phyloP scores from a whole-genome alignment of 1,140 invertebrate species.

The Leguminivora glycinivorella region DNA sequence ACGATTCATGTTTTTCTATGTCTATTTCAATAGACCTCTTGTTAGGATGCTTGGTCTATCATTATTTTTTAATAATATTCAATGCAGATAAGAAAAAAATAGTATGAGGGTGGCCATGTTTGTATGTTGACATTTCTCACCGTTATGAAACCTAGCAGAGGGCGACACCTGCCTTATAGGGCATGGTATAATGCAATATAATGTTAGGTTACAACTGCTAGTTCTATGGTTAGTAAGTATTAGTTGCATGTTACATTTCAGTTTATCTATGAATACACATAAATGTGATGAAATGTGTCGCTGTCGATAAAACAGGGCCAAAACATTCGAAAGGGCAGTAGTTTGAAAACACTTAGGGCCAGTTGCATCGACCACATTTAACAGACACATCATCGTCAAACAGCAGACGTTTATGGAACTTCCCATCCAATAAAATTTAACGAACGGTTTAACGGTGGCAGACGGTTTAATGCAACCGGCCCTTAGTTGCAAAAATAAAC shows the following conservation, averaged over 20 bases:
- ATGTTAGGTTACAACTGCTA: background rate
- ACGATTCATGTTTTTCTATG: too few relatives aligned
- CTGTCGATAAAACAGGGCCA: too few relatives aligned
- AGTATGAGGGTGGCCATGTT: background rate
- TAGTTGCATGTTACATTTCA: background rate
- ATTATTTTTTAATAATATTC: conserved; percentile 2
- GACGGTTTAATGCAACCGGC: too few relatives aligned
- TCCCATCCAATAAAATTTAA: too few relatives aligned
- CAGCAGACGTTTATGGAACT: too few relatives aligned
- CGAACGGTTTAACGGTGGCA: too few relatives aligned
- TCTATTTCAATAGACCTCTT: background rate
- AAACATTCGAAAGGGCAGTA: too few relatives aligned
- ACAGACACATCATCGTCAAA: too few relatives aligned
- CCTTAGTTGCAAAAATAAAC: too few relatives aligned
- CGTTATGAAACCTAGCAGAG: background rate
- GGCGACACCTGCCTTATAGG: conserved; percentile 9
- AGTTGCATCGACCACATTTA: too few relatives aligned
- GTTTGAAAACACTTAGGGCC: too few relatives aligned
- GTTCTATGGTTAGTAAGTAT: background rate
- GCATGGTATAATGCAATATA: background rate
- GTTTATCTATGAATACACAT: background rate
- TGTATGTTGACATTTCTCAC: background rate
- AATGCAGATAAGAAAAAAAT: conserved; percentile 15
- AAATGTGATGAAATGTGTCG: background rate
- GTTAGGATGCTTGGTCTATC: too few relatives aligned